These are phyloP conservation scores for Papilio polytes DNA, from an alignment of 1,140 invertebrate genomes.

Conservation along the genomic window DNA sequence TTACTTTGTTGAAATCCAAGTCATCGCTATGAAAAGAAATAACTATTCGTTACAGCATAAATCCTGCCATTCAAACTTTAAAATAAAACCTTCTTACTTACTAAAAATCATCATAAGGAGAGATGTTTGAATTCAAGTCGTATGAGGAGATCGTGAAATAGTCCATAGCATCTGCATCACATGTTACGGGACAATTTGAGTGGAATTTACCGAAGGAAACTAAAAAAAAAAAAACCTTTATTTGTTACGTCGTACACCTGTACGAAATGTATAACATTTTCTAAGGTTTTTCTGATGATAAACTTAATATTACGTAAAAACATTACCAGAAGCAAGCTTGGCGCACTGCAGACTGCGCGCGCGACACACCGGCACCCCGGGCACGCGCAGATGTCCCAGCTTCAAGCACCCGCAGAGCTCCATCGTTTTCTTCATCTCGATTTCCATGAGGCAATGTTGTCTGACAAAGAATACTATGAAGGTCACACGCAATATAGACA, in stretches of 20 bases:
- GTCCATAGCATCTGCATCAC: conserved; percentile 49
- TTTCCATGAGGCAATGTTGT: conserved; percentile 61
- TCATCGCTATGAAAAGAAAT: conserved; percentile 46
- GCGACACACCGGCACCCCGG: conserved; percentile 45
- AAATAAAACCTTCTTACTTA: conserved; percentile 44
- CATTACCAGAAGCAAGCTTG: conserved; percentile 50
- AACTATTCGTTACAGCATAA: not conserved
- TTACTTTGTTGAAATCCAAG: conserved; percentile 53
- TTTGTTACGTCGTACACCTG: not conserved
- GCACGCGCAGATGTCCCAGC: conserved; percentile 48
- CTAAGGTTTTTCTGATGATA: too few species aligned
- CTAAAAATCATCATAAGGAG: conserved; percentile 57
- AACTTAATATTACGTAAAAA: too few species aligned
- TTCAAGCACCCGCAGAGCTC: conserved; percentile 54
- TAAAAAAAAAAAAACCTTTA: conserved; percentile 43
- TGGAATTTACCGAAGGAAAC: conserved; percentile 44
- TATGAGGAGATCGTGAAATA: conserved; percentile 20
- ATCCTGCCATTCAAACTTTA: not conserved
- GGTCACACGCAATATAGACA: not conserved
- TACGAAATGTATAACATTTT: too few species aligned
- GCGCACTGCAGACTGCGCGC: conserved; percentile 52
- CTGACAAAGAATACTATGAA: conserved; percentile 46
- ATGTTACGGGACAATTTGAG: conserved; percentile 52
- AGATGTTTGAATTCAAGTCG: conserved; percentile 32
- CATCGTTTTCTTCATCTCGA: conserved; percentile 56